A percentile compares a stretch with the other conserved stretches of the same genome.
Conservation (phyloP, 2,888 invertebrate genomes). For the Ptilodon capucinus region DNA sequence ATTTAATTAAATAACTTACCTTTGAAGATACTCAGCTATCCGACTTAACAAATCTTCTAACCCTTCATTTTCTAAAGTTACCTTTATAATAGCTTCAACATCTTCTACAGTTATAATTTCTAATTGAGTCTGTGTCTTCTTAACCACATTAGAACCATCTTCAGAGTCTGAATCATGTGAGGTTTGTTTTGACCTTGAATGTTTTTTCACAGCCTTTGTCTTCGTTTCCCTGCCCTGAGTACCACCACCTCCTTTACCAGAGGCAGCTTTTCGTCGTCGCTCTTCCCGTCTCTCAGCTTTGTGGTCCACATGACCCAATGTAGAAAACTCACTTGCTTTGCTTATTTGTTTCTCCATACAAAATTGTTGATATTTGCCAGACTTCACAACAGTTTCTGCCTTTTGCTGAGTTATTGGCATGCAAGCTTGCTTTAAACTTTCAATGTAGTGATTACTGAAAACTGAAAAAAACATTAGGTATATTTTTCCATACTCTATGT, state of each 20-base stretch:
- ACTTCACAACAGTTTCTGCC: conserved; percentile 86
- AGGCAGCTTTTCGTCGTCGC: conserved; percentile 92
- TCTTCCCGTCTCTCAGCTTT: conserved; percentile 92
- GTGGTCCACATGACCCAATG: conserved; percentile 66
- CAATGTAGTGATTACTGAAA: conserved; percentile 86
- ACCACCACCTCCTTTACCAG: conserved; percentile 95
- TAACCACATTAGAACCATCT: conserved; percentile 71
- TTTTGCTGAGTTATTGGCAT: conserved; percentile 85
- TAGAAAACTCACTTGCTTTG: conserved; percentile 60
- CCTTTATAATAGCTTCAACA: conserved; percentile 84
- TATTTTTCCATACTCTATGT: neutral
- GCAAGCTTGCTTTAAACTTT: conserved; percentile 86
- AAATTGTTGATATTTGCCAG: conserved; percentile 89
- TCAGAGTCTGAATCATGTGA: conserved; percentile 87
- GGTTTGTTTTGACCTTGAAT: conserved; percentile 81
- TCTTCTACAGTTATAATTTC: conserved; percentile 87
- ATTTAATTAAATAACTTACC: no score
- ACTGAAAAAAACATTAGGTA: conserved; percentile 52
- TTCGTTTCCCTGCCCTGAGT: conserved; percentile 97
- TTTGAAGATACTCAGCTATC: conserved; percentile 87
- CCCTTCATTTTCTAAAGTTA: conserved; percentile 87
- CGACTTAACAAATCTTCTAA: conserved; percentile 86
- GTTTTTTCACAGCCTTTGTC: conserved; percentile 96
- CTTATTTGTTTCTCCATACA: conserved; percentile 85
- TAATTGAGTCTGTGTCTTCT: conserved; percentile 71